Base-by-base conservation (phyloP, 1,140 invertebrate genomes). In the Lutraria rhynchaena region DNA sequence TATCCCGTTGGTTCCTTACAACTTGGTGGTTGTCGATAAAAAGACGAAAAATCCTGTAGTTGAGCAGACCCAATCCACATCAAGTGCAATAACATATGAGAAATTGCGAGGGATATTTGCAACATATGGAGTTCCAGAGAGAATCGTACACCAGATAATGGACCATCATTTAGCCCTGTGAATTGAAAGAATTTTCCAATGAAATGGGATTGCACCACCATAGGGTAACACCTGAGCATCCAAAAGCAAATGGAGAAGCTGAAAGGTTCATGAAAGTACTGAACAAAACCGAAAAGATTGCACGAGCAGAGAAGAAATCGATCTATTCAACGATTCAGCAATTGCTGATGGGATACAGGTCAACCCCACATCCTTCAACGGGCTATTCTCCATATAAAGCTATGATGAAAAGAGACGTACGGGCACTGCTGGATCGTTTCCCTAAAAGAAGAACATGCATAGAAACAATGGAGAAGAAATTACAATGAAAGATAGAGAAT, bases 21-120 rank as follows among this genome's bases (percentile, higher is more conserved):
- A 86, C 13, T 24, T 89, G n/a, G 89, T 90, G 31, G 31, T 90
- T 15, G 76, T 83, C 24, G 86, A 88, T 80, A 83, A 89, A 55
- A 89, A 86, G 27, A 88, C 86, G 24, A 49, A 83, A 37, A 90
- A 86, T 74, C 53, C 85, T 29, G 67, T 86, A 29, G 87, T 88
- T 37, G 69, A 85, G n/a, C 51, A 74, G 46, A 27, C 81, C 4
- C 35, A 76, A 2, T 44, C 41, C 1, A 74, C 58, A 31, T 75
- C 74, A 37, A 51, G 67, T 27, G 37, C 57, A 3, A 53, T n/a
- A 1, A 58, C 83, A 5, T 74, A 73, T 41, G 73, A 67, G 13
- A 0, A 17, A 44, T 44, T 83, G 11, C 75, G 80, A 51, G 65
- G 70, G 55, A 71, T 85, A 24, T 83, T 85, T 55, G 29, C 78